A percentile compares a stretch with the other conserved stretches of the same genome.
Conservation (phyloP, 2,888 invertebrate genomes). For the Ophraella communa region DNA sequence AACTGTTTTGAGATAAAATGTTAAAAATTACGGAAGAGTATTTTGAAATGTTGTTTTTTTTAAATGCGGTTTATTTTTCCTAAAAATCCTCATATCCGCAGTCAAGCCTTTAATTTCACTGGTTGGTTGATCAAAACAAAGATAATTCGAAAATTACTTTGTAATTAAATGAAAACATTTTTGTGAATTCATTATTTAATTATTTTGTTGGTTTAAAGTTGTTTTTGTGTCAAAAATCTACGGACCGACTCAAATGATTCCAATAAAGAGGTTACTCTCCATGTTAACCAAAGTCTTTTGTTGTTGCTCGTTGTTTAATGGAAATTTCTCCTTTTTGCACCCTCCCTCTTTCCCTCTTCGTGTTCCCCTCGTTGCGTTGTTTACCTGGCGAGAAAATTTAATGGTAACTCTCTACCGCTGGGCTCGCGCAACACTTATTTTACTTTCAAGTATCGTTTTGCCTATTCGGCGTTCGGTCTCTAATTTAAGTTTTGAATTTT, state of each 20-base stretch:
- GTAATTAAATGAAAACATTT: no score
- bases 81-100: no score
- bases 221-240: background rate
- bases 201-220: background rate
- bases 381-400: slow-evolving; percentile 23
- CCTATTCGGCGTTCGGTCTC: slow-evolving; percentile 11
- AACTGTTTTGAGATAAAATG: no score
- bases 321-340: background rate
- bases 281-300: slow-evolving; percentile 2
- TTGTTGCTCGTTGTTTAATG: slow-evolving; percentile 9
- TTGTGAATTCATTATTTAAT: no score
- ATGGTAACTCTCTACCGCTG: slow-evolving; percentile 10
- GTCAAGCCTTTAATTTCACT: no score
- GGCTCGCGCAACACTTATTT: slow-evolving; percentile 9
- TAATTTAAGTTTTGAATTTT: slow-evolving; percentile 26
- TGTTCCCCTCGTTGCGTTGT: no score
- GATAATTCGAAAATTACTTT: no score
- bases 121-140: no score
- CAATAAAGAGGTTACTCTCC: background rate
- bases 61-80: no score
- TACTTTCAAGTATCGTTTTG: slow-evolving; percentile 19
- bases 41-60: no score
- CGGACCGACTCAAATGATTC: background rate
- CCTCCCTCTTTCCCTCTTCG: background rate
- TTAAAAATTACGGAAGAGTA: no score